These are phyloP conservation scores for Nyctibius bracteatus DNA, from an alignment of 2,113 vertebrate species.

Conservation along the genomic window DNA sequence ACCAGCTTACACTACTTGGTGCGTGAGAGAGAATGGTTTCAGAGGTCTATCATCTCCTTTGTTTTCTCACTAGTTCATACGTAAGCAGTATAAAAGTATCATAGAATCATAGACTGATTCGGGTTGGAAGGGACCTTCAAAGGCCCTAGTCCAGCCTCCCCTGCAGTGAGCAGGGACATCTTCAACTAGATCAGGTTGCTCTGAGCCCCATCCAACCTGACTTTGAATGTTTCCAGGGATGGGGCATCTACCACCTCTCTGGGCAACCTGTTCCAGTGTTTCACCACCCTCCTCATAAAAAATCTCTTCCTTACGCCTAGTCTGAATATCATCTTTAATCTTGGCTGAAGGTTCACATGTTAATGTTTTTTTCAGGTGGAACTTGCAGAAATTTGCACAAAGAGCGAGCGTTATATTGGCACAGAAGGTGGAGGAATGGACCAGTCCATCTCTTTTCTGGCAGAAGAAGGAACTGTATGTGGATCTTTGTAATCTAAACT, in stretches of 20 bases:
- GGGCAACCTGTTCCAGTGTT: background rate
- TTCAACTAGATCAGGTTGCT: background rate
- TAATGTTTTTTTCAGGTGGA: slow-evolving; percentile 74
- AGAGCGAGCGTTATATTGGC: slow-evolving; percentile 89
- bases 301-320: background rate
- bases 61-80: background rate
- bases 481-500: background rate
- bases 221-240: background rate
- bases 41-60: background rate
- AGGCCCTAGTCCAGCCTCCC: background rate
- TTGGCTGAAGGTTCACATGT: background rate
- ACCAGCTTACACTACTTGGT: background rate
- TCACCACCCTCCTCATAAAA: background rate
- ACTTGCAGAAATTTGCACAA: slow-evolving; percentile 91
- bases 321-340: background rate
- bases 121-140: background rate
- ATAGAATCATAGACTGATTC: background rate
- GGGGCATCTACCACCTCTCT: background rate
- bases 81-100: background rate
- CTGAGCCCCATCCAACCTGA: background rate
- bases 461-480: slow-evolving; percentile 91
- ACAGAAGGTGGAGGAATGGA: slow-evolving; percentile 99
- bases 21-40: background rate
- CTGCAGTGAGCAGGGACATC: background rate
- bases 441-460: slow-evolving; percentile 96